Base-by-base conservation (phyloP, 2,888 invertebrate species). In the Netelia melanura region DNA sequence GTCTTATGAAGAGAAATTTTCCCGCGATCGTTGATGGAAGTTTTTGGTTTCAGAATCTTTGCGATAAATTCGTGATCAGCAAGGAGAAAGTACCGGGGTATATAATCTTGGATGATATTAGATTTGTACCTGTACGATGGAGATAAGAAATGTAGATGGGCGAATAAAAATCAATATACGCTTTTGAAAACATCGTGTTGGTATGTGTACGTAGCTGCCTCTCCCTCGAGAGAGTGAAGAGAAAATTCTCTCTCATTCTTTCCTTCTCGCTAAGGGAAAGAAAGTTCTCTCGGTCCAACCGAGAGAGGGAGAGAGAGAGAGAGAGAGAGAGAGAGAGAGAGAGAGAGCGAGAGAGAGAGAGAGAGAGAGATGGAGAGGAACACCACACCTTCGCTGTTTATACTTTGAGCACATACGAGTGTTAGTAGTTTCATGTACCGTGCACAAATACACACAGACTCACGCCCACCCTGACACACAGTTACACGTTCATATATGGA, bases 111-210 rank as follows among this genome's bases (percentile, higher is more conserved):
- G 14, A 48, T 14, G 48, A 48, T 48, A 48, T 54, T 9, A 30
- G 21, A 38, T 48, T 56, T 54, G 17, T 11, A 56, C 30, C 17
- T 43, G 48, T 52, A 70, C 14, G 54, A 54, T 71, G 71, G 21
- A 71, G 25, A 71, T 21, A 74, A 68, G 68, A 64, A 71, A 67
- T 65, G 79, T 58, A 79, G 75, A 76, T 79, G 79, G 78, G 81
- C 84, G 83, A 87, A 87, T 86, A 88, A 88, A 88, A 88, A 88
- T 88, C 88, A 85, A 88, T 88, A 88, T 71, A 72, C 77, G 76
- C 83, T 85, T 83, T 83, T 83, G 56, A 38, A 70, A 62, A 62
- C 78, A 70, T 78, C 61, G 68, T 11, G 62, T 48, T 78, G 78
- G 77, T 61, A 68, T 61, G 68, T 68, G 68, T 61, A 68, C 71